Evolutionary conservation across 2,113 vertebrate genomes (phyloP).

Genomic region (Trogon surrucura): DNA sequence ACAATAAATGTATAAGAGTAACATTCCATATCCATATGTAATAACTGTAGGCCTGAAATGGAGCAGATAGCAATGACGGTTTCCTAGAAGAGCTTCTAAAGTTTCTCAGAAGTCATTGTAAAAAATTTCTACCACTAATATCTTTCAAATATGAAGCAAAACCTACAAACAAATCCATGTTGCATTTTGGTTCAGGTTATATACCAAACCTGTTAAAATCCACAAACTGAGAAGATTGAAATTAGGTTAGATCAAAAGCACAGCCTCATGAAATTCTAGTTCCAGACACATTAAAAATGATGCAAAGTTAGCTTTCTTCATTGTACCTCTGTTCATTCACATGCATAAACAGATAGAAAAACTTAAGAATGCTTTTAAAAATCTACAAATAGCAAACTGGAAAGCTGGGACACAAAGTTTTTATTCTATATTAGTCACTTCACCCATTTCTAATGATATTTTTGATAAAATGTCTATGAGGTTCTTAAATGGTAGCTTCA

Average conservation of each 20-base stretch:
- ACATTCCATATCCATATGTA: not conserved
- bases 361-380: not conserved
- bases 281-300: not conserved
- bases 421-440: not conserved
- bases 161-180: not conserved
- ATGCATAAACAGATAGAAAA: not conserved
- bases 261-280: not conserved
- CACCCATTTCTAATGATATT: not conserved
- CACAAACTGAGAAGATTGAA: not conserved
- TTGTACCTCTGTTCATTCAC: not conserved
- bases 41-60: not conserved
- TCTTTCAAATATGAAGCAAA: not conserved
- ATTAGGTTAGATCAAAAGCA: not conserved
- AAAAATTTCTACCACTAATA: not conserved
- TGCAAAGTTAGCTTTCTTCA: not conserved
- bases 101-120: not conserved
- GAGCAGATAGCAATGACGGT: not conserved
- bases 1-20: not conserved
- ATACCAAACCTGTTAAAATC: not conserved
- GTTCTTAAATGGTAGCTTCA: not conserved
- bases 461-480: not conserved
- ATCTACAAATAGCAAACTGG: not conserved
- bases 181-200: not conserved
- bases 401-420: not conserved
- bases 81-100: not conserved